Evolutionary conservation across 2,888 invertebrate species (phyloP).

Genomic region (Leucophora obtusa): DNA sequence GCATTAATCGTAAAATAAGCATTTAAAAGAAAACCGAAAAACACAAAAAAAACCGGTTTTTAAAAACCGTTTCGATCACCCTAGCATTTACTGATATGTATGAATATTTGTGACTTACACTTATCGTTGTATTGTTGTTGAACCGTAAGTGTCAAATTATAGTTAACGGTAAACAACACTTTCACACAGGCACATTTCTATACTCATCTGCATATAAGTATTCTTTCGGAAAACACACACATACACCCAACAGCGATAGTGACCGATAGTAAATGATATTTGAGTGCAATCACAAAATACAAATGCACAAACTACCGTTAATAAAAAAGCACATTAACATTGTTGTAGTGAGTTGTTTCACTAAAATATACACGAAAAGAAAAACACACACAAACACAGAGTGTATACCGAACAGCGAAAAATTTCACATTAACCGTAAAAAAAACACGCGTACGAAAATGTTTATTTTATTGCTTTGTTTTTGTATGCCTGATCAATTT

Average conservation of each 20-base stretch:
- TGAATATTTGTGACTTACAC: slow-evolving; percentile 30
- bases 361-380: neutral
- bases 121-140: neutral
- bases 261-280: slow-evolving; percentile 50
- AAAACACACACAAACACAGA: neutral
- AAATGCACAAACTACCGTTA: neutral
- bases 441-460: slow-evolving; percentile 3
- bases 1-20: too few relatives aligned
- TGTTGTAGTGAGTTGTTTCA: neutral
- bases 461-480: neutral
- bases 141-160: slow-evolving; percentile 22
- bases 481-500: slow-evolving; percentile 8
- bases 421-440: neutral
- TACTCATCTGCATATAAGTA: neutral
- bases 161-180: slow-evolving; percentile 21
- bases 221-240: neutral
- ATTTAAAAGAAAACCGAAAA: too few relatives aligned
- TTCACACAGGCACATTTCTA: neutral
- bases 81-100: neutral
- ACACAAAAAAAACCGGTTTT: too few relatives aligned
- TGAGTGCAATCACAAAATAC: slow-evolving; percentile 2
- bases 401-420: neutral
- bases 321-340: neutral
- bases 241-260: slow-evolving; percentile 39
- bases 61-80: too few relatives aligned